A percentile compares a stretch with the other conserved stretches of the same genome.
phyloP scores from a whole-genome alignment of 2,888 invertebrate species.

The Hyalella azteca region DNA sequence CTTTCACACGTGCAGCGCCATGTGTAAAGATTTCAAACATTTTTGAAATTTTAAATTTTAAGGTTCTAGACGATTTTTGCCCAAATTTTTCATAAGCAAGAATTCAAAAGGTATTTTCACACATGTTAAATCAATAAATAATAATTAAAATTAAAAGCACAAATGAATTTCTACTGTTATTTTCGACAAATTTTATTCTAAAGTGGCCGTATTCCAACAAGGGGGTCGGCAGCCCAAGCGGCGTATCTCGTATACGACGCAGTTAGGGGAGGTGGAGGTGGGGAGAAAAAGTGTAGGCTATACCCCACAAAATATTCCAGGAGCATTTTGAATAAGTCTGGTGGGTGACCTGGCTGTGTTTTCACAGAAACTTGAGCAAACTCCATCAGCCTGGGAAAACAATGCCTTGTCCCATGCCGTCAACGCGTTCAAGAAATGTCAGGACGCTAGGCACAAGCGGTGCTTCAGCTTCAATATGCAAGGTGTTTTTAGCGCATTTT shows the following conservation, averaged over 20 bases:
- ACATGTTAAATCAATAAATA: too few relatives aligned
- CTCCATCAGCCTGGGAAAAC: constrained; percentile 10
- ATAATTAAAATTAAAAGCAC: background rate
- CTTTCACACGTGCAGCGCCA: too few relatives aligned
- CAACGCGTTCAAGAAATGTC: background rate
- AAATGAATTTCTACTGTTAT: background rate
- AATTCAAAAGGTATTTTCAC: too few relatives aligned
- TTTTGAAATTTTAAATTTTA: too few relatives aligned
- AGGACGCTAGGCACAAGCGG: too few relatives aligned
- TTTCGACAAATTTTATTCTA: background rate
- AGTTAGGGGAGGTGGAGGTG: background rate
- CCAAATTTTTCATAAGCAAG: too few relatives aligned
- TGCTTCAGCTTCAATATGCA: too few relatives aligned
- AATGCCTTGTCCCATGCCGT: constrained; percentile 8
- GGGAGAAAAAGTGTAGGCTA: background rate
- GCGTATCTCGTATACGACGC: too few relatives aligned
- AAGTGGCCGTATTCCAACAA: background rate
- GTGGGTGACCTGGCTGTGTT: background rate
- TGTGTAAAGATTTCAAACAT: too few relatives aligned
- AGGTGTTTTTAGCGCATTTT: too few relatives aligned
- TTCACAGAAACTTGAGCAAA: constrained; percentile 24
- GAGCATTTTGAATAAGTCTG: constrained; percentile 13
- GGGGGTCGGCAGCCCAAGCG: too few relatives aligned
- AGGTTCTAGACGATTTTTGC: too few relatives aligned
- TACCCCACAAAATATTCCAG: constrained; percentile 12